These are phyloP conservation scores for Synergus itoensis DNA, from an alignment of 2,888 invertebrate genomes.

Conservation along the genomic window DNA sequence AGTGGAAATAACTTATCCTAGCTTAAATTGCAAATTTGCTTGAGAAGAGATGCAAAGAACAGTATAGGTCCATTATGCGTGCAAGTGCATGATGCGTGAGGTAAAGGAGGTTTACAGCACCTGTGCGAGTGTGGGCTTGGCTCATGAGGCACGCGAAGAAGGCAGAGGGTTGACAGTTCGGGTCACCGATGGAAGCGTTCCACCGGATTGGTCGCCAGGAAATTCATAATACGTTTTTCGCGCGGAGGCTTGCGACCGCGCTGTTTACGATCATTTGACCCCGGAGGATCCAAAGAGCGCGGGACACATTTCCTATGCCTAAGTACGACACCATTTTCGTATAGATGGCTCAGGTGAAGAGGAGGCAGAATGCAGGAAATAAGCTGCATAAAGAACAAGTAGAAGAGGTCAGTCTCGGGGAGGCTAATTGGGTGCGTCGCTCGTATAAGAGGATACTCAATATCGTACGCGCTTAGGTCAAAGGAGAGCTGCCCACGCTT, in stretches of 20 bases:
- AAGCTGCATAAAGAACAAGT: constrained; percentile 33
- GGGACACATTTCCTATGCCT: constrained; percentile 49
- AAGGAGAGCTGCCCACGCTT: constrained; percentile 31
- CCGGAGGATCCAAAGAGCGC: constrained; percentile 47
- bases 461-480: constrained; percentile 22
- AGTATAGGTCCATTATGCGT: not conserved
- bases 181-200: constrained; percentile 51
- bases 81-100: constrained; percentile 65
- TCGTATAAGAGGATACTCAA: constrained; percentile 31
- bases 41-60: constrained; percentile 30
- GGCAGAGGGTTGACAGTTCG: constrained; percentile 59
- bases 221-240: constrained; percentile 66
- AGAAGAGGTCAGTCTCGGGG: constrained; percentile 9
- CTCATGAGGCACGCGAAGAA: constrained; percentile 47
- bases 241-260: constrained; percentile 50
- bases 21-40: constrained; percentile 25
- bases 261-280: constrained; percentile 70
- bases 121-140: constrained; percentile 70
- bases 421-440: constrained; percentile 48
- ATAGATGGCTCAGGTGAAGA: not conserved
- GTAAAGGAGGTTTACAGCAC: constrained; percentile 70
- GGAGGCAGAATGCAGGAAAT: constrained; percentile 13
- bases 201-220: constrained; percentile 62
- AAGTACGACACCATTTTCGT: constrained; percentile 13
- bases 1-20: constrained; percentile 23